Evolutionary conservation across 2,888 invertebrate genomes (phyloP), one percentile per base, ranked within the genome.

Genomic region (Platycnemis pennipes): DNA sequence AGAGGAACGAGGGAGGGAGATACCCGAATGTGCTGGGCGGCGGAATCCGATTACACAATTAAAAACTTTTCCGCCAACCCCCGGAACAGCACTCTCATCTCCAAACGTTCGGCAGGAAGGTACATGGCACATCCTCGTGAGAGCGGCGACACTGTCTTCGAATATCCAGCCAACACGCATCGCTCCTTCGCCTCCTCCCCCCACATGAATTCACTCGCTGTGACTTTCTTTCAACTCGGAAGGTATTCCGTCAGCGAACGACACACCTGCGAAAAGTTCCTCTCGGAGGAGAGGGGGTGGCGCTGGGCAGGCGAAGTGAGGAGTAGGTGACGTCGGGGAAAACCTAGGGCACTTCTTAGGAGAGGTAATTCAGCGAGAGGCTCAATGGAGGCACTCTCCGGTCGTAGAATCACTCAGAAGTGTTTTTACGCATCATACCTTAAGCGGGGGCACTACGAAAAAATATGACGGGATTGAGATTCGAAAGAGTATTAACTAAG

Each of bases 41-140:
- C 89, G 56, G 63, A n/a, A 44, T 69, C 13, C 91, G 91, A 91
- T 91, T 91, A 91, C 91, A 37, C 91, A 91, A 91, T 91, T 91
- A 69, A 91, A 91, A 91, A 91, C 91, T 91, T 63, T 45, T 63
- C 91, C 56, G 63, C 22, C 69, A 69, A 8, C 22, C 77, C 31
- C 37, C 37, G 77, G 77, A 77, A 37, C 11, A 77, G 37, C 77
- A n/a, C n/a, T 5, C 13, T 31, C 86, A 2, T 3, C 88, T 13
- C 8, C 46, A 0, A 19, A 8, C 3, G 37, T 5, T 7, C 88
- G 44, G 44, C n/a, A 19, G 19, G 37, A 13, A 22, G 42, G 37
- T 45, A 11, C 19, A 31, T 45, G 87, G 46, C 45, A 26, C 45
- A 26, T 5, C 45, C 87, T 87, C 37, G 2, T 44, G 26, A 46